Percentiles rank a stretch among this genome's conserved stretches.
Conservation (phyloP, 2,113 vertebrate genomes). For the Tupaia chinensis region DNA sequence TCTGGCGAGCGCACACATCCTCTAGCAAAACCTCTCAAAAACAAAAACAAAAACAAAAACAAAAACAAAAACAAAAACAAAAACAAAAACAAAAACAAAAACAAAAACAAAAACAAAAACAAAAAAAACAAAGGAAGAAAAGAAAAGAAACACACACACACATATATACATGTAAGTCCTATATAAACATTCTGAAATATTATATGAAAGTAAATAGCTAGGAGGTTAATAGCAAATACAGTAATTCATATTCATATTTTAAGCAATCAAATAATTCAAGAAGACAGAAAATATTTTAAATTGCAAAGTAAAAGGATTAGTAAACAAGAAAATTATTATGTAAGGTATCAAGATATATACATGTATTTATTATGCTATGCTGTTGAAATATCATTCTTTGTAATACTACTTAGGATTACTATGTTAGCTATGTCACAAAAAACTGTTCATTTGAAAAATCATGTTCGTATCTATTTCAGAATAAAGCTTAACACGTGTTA, state of each 20-base stretch:
- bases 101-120: too few species aligned
- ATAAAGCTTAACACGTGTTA: background rate
- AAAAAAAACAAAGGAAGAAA: too few species aligned
- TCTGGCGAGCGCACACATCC: too few species aligned
- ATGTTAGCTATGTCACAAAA: slow-evolving; percentile 8
- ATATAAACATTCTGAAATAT: background rate
- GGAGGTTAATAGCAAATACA: background rate
- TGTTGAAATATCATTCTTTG: slow-evolving; percentile 21
- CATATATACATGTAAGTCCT: background rate
- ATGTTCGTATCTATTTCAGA: background rate
- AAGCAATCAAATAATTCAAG: slow-evolving; percentile 22
- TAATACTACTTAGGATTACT: background rate
- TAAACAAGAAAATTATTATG: background rate
- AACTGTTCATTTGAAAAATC: slow-evolving; percentile 23
- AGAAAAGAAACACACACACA: background rate
- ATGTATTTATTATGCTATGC: background rate
- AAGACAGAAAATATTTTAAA: slow-evolving; percentile 29
- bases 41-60: too few species aligned
- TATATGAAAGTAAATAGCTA: background rate
- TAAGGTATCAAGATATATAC: background rate
- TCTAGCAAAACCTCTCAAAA: too few species aligned
- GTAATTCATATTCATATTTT: background rate
- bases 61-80: too few species aligned
- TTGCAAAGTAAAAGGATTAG: background rate
- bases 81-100: too few species aligned